Evolutionary conservation across 1,140 invertebrate genomes (phyloP), one percentile per base, ranked within the genome.

Genomic region (Cydia fagiglandana): DNA sequence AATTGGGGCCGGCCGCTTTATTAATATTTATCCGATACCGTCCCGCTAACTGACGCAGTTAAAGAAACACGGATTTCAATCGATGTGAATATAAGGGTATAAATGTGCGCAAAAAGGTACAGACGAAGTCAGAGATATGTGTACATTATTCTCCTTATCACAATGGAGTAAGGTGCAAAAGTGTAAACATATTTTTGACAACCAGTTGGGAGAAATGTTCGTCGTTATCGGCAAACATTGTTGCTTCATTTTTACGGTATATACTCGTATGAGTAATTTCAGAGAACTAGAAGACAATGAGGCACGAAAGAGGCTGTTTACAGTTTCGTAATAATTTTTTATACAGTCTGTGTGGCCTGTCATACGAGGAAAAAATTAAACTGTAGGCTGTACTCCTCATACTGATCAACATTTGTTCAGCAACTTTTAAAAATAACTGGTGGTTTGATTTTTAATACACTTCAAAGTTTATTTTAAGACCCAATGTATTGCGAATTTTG

Each of bases 11-110:
- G 87, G 76, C 84, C 80, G 89, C 86, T 91, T 93, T 93, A 93
- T 93, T 93, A 93, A 93, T 93, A 93, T 93, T 91, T 93, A 93
- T 93, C 91, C 91, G 86, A 93, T 93, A 92, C 86, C 79, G 87
- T 90, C 86, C 83, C 86, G 81, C 87, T 89, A 90, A 91, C 87
- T 90, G 88, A 92, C 89, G 89, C 86, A 90, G 89, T 90, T 89
- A 90, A 91, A 92, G 87, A 92, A 90, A 92, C 91, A 88, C 80
- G 80, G 88, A 86, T 90, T 90, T 88, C 82, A 91, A 90, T 91
- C 88, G 87, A 91, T 91, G 88, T 81, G 80, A 88, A 88, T 86
- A 87, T 88, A 81, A 87, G 75, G 79, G 86, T 88, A 83, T 88
- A 86, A 89, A 91, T 86, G 86, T 85, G 84, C 83, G 85, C 83